Conservation (phyloP, 2,113 vertebrate species). For the Grammomys surdaster region DNA sequence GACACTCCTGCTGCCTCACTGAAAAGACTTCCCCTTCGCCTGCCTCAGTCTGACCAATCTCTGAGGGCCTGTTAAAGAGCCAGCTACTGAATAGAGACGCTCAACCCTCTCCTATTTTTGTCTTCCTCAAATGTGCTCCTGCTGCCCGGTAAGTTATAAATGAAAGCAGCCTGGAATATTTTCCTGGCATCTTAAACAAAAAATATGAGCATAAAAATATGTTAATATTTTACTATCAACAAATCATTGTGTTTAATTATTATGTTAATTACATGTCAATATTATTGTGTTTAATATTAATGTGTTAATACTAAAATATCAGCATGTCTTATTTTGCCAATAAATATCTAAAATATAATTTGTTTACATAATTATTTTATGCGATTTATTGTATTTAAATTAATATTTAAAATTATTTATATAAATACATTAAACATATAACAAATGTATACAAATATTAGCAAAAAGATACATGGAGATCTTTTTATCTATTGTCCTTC, state of each 20-base stretch:
- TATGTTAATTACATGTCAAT: too few species aligned
- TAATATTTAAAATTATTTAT: too few species aligned
- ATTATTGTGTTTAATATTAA: too few species aligned
- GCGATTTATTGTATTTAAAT: too few species aligned
- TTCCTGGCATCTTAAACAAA: neutral
- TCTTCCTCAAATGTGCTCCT: slow-evolving; percentile 6
- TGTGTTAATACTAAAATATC: neutral
- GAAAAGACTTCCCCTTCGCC: neutral
- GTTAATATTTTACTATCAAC: too few species aligned
- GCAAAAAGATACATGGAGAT: neutral
- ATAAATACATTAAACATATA: too few species aligned
- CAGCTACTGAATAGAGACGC: neutral
- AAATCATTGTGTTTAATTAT: too few species aligned
- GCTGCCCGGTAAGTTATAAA: neutral
- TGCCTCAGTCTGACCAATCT: neutral
- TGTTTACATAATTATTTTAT: neutral
- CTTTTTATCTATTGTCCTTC: slow-evolving; percentile 31
- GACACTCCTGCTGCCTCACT: neutral
- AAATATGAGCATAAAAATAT: neutral
- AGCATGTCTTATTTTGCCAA: too few species aligned
- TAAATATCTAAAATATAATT: neutral
- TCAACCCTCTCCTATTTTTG: neutral
- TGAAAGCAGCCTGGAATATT: neutral
- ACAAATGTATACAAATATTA: too few species aligned
- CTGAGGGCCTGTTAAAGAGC: neutral